Conservation (phyloP, 2,888 invertebrate species). For the Masnerella sp. region DNA sequence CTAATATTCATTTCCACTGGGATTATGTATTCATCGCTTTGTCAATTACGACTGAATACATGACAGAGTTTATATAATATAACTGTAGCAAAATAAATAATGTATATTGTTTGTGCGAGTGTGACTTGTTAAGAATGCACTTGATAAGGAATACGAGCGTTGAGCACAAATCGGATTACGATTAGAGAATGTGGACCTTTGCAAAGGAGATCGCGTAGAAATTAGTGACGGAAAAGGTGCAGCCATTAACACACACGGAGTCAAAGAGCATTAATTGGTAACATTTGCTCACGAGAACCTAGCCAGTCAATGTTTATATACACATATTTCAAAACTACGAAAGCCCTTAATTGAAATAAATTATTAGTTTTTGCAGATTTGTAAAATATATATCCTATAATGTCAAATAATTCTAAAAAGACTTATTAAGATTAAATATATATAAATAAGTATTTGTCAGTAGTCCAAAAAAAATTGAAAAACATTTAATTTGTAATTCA, state of each 20-base stretch:
- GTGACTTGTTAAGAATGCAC: conserved; percentile 42
- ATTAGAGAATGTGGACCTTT: conserved; percentile 49
- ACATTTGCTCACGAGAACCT: conserved; percentile 35
- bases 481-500: no score
- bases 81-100: conserved; percentile 26
- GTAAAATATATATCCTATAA: no score
- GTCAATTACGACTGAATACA: conserved; percentile 19
- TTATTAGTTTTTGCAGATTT: no score
- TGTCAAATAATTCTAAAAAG: no score
- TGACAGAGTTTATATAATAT: background rate
- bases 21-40: no score
- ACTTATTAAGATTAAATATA: no score
- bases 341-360: no score
- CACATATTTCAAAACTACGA: background rate
- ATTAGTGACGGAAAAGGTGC: conserved; percentile 36
- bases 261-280: conserved; percentile 40
- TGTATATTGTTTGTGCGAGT: conserved; percentile 18
- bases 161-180: conserved; percentile 43
- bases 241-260: conserved; percentile 23
- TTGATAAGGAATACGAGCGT: conserved; percentile 45
- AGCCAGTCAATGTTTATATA: conserved; percentile 2
- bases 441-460: no score
- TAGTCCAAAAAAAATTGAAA: no score
- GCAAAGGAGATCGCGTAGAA: conserved; percentile 34
- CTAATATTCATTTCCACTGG: no score